These are phyloP conservation scores for Hyles euphorbiae DNA, from an alignment of 1,140 invertebrate genomes.

Conservation along the genomic window DNA sequence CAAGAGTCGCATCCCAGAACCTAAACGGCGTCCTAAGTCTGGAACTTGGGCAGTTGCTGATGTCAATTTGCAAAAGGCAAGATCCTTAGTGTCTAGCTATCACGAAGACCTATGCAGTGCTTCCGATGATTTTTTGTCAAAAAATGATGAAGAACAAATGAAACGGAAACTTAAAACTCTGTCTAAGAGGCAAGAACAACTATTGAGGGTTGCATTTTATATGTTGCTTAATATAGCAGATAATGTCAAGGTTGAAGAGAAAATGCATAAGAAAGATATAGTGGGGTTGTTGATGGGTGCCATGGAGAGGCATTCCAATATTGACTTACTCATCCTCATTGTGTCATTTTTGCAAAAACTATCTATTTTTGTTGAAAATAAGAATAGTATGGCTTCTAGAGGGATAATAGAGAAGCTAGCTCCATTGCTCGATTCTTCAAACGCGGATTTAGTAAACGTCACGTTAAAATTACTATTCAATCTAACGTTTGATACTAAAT, in stretches of 20 bases:
- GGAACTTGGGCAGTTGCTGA: conserved; percentile 79
- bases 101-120: conserved; percentile 79
- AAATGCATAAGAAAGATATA: conserved; percentile 97
- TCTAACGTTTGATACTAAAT: conserved; percentile 95
- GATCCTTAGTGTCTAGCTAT: conserved; percentile 78
- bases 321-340: conserved; percentile 92
- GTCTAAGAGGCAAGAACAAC: conserved; percentile 94
- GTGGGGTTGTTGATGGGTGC: conserved; percentile 91
- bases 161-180: conserved; percentile 86
- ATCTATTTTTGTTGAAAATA: conserved; percentile 95
- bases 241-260: conserved; percentile 95
- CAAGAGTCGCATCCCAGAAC: conserved; percentile 80
- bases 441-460: conserved; percentile 90
- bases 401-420: conserved; percentile 86
- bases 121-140: conserved; percentile 70
- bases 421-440: conserved; percentile 82
- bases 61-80: conserved; percentile 73
- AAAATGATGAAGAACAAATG: conserved; percentile 89
- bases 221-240: conserved; percentile 96
- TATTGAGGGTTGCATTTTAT: conserved; percentile 92
- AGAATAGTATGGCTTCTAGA: conserved; percentile 89
- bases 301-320: conserved; percentile 88
- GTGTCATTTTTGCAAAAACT: conserved; percentile 97
- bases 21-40: conserved; percentile 80
- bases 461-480: conserved; percentile 94